phyloP scores from a whole-genome alignment of 2,888 invertebrate genomes.

The Pachydiplax longipennis region DNA sequence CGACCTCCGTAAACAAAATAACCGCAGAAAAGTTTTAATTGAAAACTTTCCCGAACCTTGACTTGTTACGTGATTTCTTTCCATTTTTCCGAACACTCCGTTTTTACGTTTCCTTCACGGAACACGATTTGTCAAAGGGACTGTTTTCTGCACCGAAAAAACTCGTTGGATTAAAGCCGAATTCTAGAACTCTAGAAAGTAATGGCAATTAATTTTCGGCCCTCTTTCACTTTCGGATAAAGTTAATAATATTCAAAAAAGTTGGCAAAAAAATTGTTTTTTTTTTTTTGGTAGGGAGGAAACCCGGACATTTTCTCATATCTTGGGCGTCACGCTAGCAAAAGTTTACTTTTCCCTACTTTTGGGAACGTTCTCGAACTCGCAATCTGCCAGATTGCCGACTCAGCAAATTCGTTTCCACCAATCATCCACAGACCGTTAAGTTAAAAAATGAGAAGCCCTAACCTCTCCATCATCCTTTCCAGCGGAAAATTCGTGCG shows the following conservation, averaged over 20 bases:
- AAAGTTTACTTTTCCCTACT: not conserved
- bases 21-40: too few relatives aligned
- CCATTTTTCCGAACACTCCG: too few relatives aligned
- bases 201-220: too few relatives aligned
- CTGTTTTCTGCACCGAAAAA: too few relatives aligned
- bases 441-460: slow-evolving; percentile 17
- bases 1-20: too few relatives aligned
- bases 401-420: slow-evolving; percentile 26
- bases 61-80: too few relatives aligned
- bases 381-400: slow-evolving; percentile 2
- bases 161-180: too few relatives aligned
- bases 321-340: not conserved
- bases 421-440: slow-evolving; percentile 38
- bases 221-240: not conserved
- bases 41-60: too few relatives aligned
- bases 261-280: not conserved
- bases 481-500: not conserved
- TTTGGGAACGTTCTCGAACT: not conserved
- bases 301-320: not conserved
- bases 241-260: not conserved
- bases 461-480: not conserved
- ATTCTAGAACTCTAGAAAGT: too few relatives aligned
- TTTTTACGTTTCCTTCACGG: too few relatives aligned
- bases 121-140: too few relatives aligned
- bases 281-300: too few relatives aligned